A percentile compares a stretch with the other conserved stretches of the same genome.
Evolutionary conservation across 2,113 vertebrate genomes (phyloP).

Genomic region (Scortum barcoo): DNA sequence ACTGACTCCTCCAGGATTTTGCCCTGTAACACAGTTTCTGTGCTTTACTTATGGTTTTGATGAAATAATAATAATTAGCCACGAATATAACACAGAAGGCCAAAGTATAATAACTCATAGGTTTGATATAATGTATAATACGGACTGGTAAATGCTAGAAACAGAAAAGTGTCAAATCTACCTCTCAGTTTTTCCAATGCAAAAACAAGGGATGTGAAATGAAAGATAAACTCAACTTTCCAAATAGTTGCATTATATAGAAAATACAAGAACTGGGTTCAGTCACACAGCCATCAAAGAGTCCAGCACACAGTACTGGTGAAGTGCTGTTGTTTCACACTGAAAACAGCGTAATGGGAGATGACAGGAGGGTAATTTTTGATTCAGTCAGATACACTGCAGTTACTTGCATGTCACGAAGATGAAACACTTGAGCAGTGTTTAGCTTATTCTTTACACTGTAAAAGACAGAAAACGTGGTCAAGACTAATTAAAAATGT

Average conservation of each 20-base stretch:
- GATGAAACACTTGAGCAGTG: conserved; percentile 43
- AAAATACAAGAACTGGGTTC: not conserved
- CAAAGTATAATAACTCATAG: not conserved
- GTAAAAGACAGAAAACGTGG: conserved; percentile 60
- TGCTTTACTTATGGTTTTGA: not conserved
- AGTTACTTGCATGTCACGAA: conserved; percentile 51
- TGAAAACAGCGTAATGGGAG: conserved; percentile 29
- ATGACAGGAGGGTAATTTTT: conserved; percentile 44
- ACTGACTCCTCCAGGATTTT: not conserved
- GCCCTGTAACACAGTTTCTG: not conserved
- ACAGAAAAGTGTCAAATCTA: not conserved
- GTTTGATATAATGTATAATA: not conserved
- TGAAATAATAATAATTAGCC: not conserved
- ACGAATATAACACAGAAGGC: not conserved
- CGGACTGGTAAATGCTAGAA: not conserved
- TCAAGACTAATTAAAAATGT: conserved; percentile 72
- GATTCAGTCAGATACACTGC: conserved; percentile 45
- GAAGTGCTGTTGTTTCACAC: conserved; percentile 24
- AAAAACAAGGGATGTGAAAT: not conserved
- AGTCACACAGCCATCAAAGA: conserved; percentile 25
- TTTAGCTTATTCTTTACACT: conserved; percentile 61
- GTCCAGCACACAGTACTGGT: not conserved
- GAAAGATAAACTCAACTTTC: not conserved
- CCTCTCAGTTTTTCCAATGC: not conserved
- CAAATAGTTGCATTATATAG: not conserved